phyloP scores from a whole-genome alignment of 2,113 vertebrate species.

The Todiramphus saurophagus region DNA sequence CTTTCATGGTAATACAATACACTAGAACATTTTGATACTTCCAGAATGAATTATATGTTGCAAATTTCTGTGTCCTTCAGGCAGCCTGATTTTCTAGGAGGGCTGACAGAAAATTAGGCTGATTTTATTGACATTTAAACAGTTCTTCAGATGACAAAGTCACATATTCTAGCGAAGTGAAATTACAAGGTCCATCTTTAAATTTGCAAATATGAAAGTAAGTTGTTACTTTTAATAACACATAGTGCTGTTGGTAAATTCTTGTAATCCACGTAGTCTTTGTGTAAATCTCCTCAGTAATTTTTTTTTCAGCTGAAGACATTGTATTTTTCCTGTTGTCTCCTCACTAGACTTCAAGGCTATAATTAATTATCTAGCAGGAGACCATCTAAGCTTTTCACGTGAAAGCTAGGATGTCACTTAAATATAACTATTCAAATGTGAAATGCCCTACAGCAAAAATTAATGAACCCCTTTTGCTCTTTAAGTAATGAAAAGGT shows the following conservation, averaged over 20 bases:
- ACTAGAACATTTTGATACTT: background rate
- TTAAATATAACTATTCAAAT: constrained; percentile 24
- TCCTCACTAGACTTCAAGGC: background rate
- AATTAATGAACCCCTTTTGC: constrained; percentile 35
- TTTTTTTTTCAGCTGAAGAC: background rate
- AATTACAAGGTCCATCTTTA: background rate
- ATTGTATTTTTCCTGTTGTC: background rate
- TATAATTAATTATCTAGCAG: constrained; percentile 19
- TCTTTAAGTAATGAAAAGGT: constrained; percentile 4
- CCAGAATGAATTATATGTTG: background rate
- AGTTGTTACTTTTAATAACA: background rate
- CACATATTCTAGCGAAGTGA: background rate
- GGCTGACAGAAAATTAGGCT: background rate
- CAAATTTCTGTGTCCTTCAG: background rate
- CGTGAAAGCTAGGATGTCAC: constrained; percentile 15
- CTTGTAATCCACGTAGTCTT: background rate
- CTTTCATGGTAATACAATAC: background rate
- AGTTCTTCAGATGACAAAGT: background rate
- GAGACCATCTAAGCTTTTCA: constrained; percentile 4
- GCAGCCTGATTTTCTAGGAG: background rate
- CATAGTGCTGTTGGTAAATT: background rate
- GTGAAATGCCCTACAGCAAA: constrained; percentile 4
- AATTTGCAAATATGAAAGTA: background rate
- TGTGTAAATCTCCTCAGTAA: background rate
- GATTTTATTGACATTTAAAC: background rate